Evolutionary conservation across 2,888 invertebrate species (phyloP).

Genomic region (Oxytorus armatus): DNA sequence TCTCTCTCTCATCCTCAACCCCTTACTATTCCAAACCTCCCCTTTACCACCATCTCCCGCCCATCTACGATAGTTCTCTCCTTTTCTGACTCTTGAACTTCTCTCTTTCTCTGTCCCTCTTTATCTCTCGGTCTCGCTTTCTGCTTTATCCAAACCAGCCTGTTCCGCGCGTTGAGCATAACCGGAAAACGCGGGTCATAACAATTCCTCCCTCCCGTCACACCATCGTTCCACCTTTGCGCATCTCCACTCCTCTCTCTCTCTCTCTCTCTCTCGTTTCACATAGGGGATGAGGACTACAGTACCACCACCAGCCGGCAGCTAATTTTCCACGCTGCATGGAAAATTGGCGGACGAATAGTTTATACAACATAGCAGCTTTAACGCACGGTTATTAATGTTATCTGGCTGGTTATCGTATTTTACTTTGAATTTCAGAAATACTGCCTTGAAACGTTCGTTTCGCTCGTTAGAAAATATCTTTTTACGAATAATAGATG

Average conservation of each 20-base stretch:
- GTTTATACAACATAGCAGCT: constrained; percentile 45
- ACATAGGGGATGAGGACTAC: neutral
- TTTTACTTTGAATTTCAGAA: constrained; percentile 35
- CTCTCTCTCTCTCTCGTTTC: neutral
- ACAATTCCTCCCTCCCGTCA: constrained; percentile 50
- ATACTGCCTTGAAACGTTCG: constrained; percentile 18
- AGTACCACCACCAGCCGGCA: constrained; percentile 16
- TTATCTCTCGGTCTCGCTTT: constrained; percentile 22
- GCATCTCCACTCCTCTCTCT: constrained; percentile 5
- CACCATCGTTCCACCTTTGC: constrained; percentile 29
- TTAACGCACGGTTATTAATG: constrained; percentile 36
- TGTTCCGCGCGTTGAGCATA: constrained; percentile 67
- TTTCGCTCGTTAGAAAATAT: constrained; percentile 5
- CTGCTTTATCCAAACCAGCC: constrained; percentile 54
- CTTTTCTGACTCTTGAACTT: constrained; percentile 28
- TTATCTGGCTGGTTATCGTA: constrained; percentile 25
- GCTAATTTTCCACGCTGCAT: constrained; percentile 64
- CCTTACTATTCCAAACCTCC: neutral
- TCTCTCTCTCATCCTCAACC: constrained; percentile 23
- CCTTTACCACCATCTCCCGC: constrained; percentile 3
- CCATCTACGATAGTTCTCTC: constrained; percentile 27
- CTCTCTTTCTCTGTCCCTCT: neutral
- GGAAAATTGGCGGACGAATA: constrained; percentile 58
- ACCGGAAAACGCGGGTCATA: constrained; percentile 66
- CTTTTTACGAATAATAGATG: too few relatives aligned